Evolutionary conservation across 2,113 vertebrate species (phyloP), one percentile per base, ranked within the genome.

Genomic region (Petrocephalus microphthalmus): DNA sequence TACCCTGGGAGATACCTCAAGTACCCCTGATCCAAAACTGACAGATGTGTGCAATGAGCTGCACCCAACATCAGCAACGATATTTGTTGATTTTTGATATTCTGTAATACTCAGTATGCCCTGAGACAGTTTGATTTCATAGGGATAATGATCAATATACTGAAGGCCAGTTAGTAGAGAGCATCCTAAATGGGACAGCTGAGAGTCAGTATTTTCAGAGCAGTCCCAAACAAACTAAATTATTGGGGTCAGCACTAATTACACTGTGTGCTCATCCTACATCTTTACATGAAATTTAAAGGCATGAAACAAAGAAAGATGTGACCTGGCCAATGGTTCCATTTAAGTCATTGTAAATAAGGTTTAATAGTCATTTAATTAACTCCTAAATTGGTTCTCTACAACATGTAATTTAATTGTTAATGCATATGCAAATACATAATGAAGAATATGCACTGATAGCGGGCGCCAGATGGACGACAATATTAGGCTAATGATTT

Each of bases 401-500:
- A 20, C 53, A 37, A 11, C 52, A 84, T 10, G 13, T 49, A 60
- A 88, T 57, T 88, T 37, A 88, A 84, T 45, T 25, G 74, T 56
- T 42, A 54, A 88, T 83, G 78, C 78, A 60, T 88, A 83, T 57
- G 53, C 74, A 57, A 86, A 57, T 67, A 5, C 42, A 2, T 88
- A 88, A 57, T 88, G n/a, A 87, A 49, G 25, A 51, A 87, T 78
- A 78, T 81, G 87, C 49, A 17, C 42, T 52, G 67, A 87, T 29
- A 51, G 29, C 19, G 52, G 22, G 33, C 6, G 78, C 74, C 78
- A 83, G 87, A 88, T 88, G 87, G 87, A 88, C 6, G 20, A 7
- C 74, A 84, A 29, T 88, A 88, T 57, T 88, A 88, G 74, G 52
- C 78, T 83, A 82, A 83, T 47, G 87, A 64, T 60, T 78, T 52